Evolutionary conservation across 2,888 invertebrate genomes (phyloP), one percentile per base, ranked within the genome.

Genomic region (Hofmannophila pseudospretella): DNA sequence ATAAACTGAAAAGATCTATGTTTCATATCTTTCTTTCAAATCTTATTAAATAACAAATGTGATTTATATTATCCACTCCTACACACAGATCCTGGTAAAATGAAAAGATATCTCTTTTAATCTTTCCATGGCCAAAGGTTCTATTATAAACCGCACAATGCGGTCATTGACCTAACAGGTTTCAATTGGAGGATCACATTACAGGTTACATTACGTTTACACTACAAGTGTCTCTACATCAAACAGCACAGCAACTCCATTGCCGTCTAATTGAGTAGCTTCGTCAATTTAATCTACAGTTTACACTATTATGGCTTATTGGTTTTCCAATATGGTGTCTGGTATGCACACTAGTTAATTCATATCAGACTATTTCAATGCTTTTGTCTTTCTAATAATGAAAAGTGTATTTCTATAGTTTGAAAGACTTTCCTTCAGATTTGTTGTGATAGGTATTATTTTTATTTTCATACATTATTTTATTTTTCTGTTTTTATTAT

Each of bases 121-220:
- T 27, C 11, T 12, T 5, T 27, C n/a, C 27, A 11, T 27, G 27
- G n/a, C 27, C 11, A 27, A 3, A 3, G 27, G 55, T 52, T 51
- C 49, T 46, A 58, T 61, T 46, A 58, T 60, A 55, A 59, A 72
- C 78, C 74, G 49, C 74, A 68, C 51, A 51, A 58, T 58, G 72
- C 67, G 77, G 75, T 72, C 71, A 64, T 58, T 63, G 63, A 64
- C 71, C 73, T 69, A 67, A 65, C 66, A 60, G 62, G 70, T 69
- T 67, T 67, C 66, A 62, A 71, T 69, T 66, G 64, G 58, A 56
- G 55, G 66, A 76, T 80, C 77, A 66, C 66, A 72, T 81, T 76
- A 72, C 74, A 53, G 54, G 50, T 63, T 67, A 78, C 69, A 72
- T 74, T 4, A 74, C n/a, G n/a, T 79, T 75, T 73, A 77, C 73